phyloP scores from a whole-genome alignment of 2,888 invertebrate genomes.

The Heliconius cydno region DNA sequence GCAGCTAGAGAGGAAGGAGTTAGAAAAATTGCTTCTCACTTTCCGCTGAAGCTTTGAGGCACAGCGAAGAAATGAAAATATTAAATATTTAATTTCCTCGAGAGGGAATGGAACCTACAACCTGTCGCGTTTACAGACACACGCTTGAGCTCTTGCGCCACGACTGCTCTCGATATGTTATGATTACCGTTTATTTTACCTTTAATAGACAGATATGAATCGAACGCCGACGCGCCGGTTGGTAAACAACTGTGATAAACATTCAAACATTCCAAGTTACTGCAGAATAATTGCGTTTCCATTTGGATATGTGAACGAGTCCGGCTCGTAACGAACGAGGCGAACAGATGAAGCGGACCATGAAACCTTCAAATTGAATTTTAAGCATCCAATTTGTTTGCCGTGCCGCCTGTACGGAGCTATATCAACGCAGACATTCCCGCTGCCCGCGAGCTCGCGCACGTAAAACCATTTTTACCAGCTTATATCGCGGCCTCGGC shows the following conservation, averaged over 20 bases:
- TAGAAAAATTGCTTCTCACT: too few species aligned
- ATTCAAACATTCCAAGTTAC: slow-evolving; percentile 66
- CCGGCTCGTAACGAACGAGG: slow-evolving; percentile 75
- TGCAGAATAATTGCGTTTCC: slow-evolving; percentile 74
- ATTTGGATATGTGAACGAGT: slow-evolving; percentile 71
- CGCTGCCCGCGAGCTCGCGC: slow-evolving; percentile 56
- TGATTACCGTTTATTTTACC: background rate
- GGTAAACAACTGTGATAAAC: slow-evolving; percentile 54
- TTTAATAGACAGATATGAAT: background rate
- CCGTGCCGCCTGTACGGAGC: slow-evolving; percentile 61
- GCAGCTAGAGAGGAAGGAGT: too few species aligned
- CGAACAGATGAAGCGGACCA: slow-evolving; percentile 80
- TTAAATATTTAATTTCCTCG: too few species aligned
- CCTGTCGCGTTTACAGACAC: too few species aligned
- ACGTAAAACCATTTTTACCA: slow-evolving; percentile 75
- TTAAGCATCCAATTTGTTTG: slow-evolving; percentile 83
- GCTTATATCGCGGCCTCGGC: slow-evolving; percentile 58
- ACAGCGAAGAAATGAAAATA: too few species aligned
- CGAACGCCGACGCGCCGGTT: background rate
- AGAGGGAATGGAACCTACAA: too few species aligned
- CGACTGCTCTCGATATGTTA: background rate
- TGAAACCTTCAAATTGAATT: slow-evolving; percentile 84
- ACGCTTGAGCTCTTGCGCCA: too few species aligned
- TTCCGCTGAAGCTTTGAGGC: too few species aligned
- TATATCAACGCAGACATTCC: slow-evolving; percentile 62